phyloP scores from a whole-genome alignment of 1,140 invertebrate species.

The Ruditapes philippinarum region DNA sequence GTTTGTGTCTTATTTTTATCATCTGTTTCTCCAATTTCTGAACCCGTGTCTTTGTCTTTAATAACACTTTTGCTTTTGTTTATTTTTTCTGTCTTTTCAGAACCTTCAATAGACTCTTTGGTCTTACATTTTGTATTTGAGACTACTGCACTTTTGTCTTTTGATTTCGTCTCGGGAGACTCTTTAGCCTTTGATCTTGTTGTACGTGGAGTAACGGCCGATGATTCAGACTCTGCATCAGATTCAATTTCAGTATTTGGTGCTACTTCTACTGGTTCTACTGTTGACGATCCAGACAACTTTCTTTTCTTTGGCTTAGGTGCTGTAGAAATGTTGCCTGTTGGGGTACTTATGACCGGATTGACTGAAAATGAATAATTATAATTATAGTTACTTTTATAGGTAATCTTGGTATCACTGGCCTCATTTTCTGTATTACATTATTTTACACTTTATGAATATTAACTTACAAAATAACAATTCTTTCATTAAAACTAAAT shows the following conservation, averaged over 20 bases:
- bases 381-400: no score
- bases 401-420: no score
- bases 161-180: constrained; percentile 22
- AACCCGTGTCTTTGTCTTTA: not conserved
- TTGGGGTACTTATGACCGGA: constrained; percentile 39
- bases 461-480: no score
- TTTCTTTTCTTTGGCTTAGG: constrained; percentile 58
- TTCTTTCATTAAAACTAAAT: no score
- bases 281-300: not conserved
- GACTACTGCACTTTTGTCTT: constrained; percentile 7
- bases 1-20: constrained; percentile 3
- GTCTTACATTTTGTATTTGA: constrained; percentile 12
- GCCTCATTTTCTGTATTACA: no score
- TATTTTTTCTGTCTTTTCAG: not conserved
- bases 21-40: not conserved
- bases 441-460: no score
- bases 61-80: not conserved
- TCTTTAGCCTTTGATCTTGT: constrained; percentile 66
- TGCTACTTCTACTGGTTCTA: not conserved
- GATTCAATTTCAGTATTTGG: constrained; percentile 18
- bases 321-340: constrained; percentile 29
- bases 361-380: no score
- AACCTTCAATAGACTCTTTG: constrained; percentile 21
- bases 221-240: constrained; percentile 59
- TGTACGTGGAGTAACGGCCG: constrained; percentile 42